A percentile compares a stretch with the other conserved stretches of the same genome.
Conservation (phyloP, 2,797 vertebrate species). For the Florisuga fusca region DNA sequence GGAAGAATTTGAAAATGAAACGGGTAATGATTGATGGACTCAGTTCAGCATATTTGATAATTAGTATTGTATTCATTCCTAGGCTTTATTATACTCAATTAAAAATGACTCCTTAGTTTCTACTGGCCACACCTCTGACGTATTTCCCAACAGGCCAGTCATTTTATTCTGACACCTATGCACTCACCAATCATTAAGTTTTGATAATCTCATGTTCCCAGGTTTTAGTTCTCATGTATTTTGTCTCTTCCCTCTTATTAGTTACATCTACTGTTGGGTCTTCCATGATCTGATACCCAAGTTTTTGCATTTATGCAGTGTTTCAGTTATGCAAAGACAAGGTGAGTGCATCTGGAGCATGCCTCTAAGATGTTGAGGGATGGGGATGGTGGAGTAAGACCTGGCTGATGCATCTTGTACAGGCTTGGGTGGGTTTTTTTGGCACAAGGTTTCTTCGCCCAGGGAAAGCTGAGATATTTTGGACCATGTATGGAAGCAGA, state of each 20-base stretch:
- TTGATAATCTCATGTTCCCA: neutral
- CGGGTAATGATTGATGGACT: neutral
- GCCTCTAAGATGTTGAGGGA: neutral
- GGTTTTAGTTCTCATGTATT: neutral
- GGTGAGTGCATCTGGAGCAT: neutral
- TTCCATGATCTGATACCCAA: fast-evolving
- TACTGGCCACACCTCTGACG: conserved; percentile 13
- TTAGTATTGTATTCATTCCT: neutral
- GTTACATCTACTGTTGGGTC: neutral
- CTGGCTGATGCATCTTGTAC: neutral
- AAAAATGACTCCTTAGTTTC: conserved; percentile 59
- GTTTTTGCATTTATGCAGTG: neutral
- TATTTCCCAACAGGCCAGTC: conserved; percentile 24
- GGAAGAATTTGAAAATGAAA: neutral
- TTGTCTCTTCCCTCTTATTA: neutral
- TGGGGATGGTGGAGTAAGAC: neutral
- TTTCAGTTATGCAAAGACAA: neutral
- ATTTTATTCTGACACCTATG: neutral
- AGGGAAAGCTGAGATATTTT: neutral
- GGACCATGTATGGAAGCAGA: fast-evolving
- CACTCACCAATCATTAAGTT: neutral
- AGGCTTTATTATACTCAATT: conserved; percentile 29
- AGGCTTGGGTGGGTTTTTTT: neutral
- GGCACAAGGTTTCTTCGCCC: neutral
- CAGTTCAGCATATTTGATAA: neutral